Evolutionary conservation across 2,888 invertebrate genomes (phyloP), one percentile per base, ranked within the genome.

Genomic region (Keiferia lycopersicella): DNA sequence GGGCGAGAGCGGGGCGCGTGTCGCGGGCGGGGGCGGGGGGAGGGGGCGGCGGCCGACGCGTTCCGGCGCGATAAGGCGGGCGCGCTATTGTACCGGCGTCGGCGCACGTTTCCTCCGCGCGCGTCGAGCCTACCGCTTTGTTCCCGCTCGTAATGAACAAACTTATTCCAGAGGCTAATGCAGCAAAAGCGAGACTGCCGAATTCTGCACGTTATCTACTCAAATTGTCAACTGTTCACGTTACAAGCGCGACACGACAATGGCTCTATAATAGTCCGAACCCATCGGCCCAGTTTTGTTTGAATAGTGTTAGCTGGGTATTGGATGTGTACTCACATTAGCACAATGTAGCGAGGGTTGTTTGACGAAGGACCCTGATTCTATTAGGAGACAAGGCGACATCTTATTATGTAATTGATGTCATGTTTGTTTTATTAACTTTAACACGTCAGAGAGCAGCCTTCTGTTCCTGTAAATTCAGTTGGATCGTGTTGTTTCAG

Each of bases 41-140:
- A 67, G 30, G 18, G 60, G 67, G 68, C 66, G 71, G 66, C 72
- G 70, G 76, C 72, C 82, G 86, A 78, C 87, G 84, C 90, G 88
- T 91, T 91, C 91, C 91, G 91, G 90, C 86, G 83, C 75, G 91
- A 91, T 91, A 91, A 91, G 88, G 87, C 88, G 82, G 76, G 81
- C 81, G 78, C 78, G 71, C 87, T 75, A 87, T 91, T 91, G 91
- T 91, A 76, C 80, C 85, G 83, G 88, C 91, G 89, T 90, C 87
- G 88, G 88, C 91, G 89, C 91, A 91, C 88, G 90, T 91, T 91
- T 91, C 91, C 91, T 90, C 84, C 81, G 78, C 83, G 82, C 85
- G 85, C 87, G 88, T 78, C 88, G 87, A 85, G 91, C 89, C 91
- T 86, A 84, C 86, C 74, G 84, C 81, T 80, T 91, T 90, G 91